Percentiles rank a stretch among this genome's conserved stretches.
Evolutionary conservation across 2,113 vertebrate genomes (phyloP).

Genomic region (Mixornis gularis): DNA sequence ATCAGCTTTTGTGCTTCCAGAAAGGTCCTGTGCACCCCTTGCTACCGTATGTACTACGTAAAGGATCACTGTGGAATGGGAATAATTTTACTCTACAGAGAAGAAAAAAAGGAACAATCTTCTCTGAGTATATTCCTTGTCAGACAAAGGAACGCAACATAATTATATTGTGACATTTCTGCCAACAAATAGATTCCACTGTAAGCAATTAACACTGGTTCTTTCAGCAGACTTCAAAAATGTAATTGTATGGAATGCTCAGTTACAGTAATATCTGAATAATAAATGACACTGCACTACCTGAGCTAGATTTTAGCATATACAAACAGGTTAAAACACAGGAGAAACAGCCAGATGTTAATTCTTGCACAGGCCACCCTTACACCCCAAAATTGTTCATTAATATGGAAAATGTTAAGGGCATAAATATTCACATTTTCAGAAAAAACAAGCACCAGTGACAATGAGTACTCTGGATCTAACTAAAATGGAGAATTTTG

Average conservation of each 20-base stretch:
- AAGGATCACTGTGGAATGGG: neutral
- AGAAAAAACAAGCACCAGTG: neutral
- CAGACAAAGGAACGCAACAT: slow-evolving; percentile 58
- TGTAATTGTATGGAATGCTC: slow-evolving; percentile 49
- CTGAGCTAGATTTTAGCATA: neutral
- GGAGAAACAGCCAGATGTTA: neutral
- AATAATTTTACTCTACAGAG: slow-evolving; percentile 12
- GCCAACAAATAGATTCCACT: slow-evolving; percentile 67
- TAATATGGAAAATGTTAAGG: neutral
- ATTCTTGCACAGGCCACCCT: neutral
- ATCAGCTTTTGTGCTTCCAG: neutral
- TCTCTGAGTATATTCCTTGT: slow-evolving; percentile 58
- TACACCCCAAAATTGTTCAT: neutral
- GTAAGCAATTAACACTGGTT: slow-evolving; percentile 68
- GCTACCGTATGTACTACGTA: neutral
- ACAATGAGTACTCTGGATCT: neutral
- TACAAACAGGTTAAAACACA: neutral
- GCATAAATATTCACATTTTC: neutral
- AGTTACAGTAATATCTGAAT: slow-evolving; percentile 48
- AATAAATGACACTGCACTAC: slow-evolving; percentile 16
- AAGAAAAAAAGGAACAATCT: slow-evolving; percentile 48
- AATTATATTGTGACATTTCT: slow-evolving; percentile 73
- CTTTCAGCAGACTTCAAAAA: slow-evolving; percentile 66
- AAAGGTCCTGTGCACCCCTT: neutral
- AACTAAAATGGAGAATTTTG: neutral